Evolutionary conservation across 2,888 invertebrate species (phyloP).

Genomic region (Tigriopus californicus): DNA sequence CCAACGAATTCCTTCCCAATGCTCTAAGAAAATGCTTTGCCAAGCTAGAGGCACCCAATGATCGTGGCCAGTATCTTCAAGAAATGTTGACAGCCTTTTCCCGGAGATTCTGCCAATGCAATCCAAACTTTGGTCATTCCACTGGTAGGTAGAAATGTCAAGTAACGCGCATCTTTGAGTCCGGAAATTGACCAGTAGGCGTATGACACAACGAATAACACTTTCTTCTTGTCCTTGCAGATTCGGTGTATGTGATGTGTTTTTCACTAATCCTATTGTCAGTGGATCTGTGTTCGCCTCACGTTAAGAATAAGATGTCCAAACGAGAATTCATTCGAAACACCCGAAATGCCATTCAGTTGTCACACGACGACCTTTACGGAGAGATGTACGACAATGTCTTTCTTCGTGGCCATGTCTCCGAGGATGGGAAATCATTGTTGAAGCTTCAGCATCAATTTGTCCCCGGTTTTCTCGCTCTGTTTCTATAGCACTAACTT

Average conservation of each 20-base stretch:
- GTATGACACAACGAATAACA: background rate
- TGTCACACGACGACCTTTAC: conserved; percentile 28
- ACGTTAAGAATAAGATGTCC: conserved; percentile 35
- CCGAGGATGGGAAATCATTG: conserved; percentile 18
- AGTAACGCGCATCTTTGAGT: too few species aligned
- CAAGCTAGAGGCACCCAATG: conserved; percentile 29
- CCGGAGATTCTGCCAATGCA: conserved; percentile 29
- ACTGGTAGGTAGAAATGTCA: conserved; percentile 27
- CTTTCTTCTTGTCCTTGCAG: conserved; percentile 21
- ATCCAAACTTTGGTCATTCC: conserved; percentile 28
- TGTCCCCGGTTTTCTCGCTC: conserved; percentile 3
- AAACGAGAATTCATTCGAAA: conserved; percentile 35
- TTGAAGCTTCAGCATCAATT: background rate
- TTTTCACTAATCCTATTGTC: conserved; percentile 33
- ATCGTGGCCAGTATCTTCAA: conserved; percentile 28
- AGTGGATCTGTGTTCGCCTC: conserved; percentile 32
- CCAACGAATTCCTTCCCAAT: conserved; percentile 31
- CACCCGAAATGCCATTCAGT: conserved; percentile 28
- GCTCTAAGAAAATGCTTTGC: conserved; percentile 31
- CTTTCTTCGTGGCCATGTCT: conserved; percentile 32
- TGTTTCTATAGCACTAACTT: background rate
- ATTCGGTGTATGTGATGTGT: conserved; percentile 31
- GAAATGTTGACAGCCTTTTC: conserved; percentile 31
- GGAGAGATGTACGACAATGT: conserved; percentile 34
- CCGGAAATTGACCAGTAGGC: too few species aligned